phyloP scores from a whole-genome alignment of 2,113 vertebrate genomes.

The Carassius gibelio region DNA sequence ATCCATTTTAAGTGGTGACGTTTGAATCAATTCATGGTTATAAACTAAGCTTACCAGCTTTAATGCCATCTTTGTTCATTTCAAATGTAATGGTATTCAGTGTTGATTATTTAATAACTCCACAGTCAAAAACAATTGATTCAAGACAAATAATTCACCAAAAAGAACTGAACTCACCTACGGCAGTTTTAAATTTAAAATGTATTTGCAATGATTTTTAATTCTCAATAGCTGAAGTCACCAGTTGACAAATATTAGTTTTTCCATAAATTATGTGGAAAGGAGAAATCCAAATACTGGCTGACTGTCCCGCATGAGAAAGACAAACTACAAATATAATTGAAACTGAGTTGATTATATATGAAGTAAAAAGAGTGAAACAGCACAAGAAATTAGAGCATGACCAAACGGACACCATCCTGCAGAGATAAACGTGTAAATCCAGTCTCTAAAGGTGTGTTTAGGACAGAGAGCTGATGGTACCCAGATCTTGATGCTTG shows the following conservation, averaged over 20 bases:
- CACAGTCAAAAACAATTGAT: too few relatives aligned
- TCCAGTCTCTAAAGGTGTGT: background rate
- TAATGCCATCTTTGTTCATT: background rate
- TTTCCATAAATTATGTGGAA: background rate
- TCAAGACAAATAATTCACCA: background rate
- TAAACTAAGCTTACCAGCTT: background rate
- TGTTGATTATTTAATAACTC: too few relatives aligned
- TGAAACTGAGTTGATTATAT: background rate
- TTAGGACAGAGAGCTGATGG: background rate
- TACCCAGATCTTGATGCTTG: conserved; percentile 99
- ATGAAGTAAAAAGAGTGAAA: background rate
- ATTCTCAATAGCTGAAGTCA: background rate
- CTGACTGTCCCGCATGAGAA: background rate
- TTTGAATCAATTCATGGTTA: background rate
- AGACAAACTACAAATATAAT: background rate
- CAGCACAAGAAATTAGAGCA: background rate
- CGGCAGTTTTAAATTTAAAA: background rate
- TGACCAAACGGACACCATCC: background rate
- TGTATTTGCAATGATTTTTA: background rate
- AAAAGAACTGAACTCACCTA: background rate
- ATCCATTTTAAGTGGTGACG: background rate
- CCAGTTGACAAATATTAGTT: background rate
- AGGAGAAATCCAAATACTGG: background rate
- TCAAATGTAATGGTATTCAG: background rate
- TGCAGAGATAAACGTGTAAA: background rate